Evolutionary conservation across 2,113 vertebrate genomes (phyloP).

Genomic region (Psilopogon haemacephalus): DNA sequence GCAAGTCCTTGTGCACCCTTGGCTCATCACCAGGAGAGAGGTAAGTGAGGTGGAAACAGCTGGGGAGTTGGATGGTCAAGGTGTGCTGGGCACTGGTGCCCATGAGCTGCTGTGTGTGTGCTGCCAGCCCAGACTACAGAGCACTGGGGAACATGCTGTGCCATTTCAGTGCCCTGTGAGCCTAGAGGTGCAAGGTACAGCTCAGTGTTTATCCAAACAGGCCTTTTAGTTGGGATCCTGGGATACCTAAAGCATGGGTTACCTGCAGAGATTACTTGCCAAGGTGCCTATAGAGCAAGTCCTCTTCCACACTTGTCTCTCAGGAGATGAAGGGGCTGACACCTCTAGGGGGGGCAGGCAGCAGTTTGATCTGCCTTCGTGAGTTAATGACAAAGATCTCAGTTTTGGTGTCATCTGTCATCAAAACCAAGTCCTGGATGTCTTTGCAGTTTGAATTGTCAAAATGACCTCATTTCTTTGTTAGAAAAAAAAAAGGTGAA

Average conservation of each 20-base stretch:
- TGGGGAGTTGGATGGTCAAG: neutral
- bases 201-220: neutral
- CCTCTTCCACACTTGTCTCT: neutral
- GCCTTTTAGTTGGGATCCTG: neutral
- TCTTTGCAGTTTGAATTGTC: neutral
- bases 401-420: neutral
- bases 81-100: fast-evolving
- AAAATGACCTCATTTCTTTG: neutral
- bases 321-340: neutral
- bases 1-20: fast-evolving
- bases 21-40: neutral
- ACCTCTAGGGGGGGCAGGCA: neutral
- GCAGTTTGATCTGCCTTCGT: neutral
- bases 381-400: neutral
- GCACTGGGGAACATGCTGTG: neutral
- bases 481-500: neutral
- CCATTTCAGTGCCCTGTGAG: fast-evolving
- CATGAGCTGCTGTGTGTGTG: fast-evolving
- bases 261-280: neutral
- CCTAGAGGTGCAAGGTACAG: neutral
- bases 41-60: neutral
- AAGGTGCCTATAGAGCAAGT: neutral
- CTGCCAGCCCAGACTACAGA: neutral
- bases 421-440: neutral
- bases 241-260: neutral